phyloP scores from a whole-genome alignment of 2,888 invertebrate species.

The Folsomia manolachei region DNA sequence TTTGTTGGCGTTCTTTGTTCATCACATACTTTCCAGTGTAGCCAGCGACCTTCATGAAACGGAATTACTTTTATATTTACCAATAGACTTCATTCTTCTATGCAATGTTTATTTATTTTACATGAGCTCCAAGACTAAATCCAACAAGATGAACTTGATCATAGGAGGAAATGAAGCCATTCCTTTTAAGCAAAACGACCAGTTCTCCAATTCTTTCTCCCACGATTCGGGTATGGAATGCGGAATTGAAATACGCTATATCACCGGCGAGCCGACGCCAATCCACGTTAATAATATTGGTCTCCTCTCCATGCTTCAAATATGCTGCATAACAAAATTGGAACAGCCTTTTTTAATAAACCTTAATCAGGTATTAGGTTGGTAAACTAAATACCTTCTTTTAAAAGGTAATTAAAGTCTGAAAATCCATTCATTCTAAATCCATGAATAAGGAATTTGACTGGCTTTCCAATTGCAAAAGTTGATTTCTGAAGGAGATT shows the following conservation, averaged over 20 bases:
- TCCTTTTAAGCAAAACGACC: conserved; percentile 30
- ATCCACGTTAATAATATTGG: conserved; percentile 44
- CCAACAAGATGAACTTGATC: conserved; percentile 41
- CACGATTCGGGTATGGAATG: conserved; percentile 37
- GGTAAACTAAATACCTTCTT: conserved; percentile 23
- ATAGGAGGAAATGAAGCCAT: conserved; percentile 24
- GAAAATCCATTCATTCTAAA: conserved; percentile 41
- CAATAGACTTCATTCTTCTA: no score
- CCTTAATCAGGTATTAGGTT: conserved; percentile 1
- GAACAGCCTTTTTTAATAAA: background rate
- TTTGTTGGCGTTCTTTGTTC: conserved; percentile 20
- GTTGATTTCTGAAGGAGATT: conserved; percentile 23
- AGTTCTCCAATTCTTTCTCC: conserved; percentile 46
- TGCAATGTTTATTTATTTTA: no score
- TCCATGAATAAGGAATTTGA: conserved; percentile 47
- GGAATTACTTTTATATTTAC: no score
- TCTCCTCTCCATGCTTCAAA: conserved; percentile 32
- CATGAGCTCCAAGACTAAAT: conserved; percentile 45
- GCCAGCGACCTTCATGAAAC: conserved; percentile 21
- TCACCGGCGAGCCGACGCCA: conserved; percentile 42
- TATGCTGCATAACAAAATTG: no score
- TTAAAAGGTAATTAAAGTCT: conserved; percentile 32
- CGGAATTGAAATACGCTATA: conserved; percentile 39
- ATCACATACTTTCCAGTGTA: conserved; percentile 37
- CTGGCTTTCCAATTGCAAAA: conserved; percentile 20